Evolutionary conservation across 2,888 invertebrate species (phyloP).

Genomic region (Drosophila fulvimacula): DNA sequence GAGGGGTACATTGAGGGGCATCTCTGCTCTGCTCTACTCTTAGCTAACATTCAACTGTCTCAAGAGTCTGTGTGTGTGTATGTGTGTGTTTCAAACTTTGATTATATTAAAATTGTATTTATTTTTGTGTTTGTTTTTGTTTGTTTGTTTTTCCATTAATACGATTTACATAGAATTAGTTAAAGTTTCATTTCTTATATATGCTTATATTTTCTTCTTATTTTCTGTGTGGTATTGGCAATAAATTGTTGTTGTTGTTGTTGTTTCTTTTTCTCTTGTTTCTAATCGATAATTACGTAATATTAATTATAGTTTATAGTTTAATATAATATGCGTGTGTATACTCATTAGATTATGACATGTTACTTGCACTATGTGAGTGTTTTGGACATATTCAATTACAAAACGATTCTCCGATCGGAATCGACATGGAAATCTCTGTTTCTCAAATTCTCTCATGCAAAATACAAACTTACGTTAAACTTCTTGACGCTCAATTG

Average conservation of each 20-base stretch:
- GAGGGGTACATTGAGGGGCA: slow-evolving; percentile 3
- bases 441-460: slow-evolving; percentile 11
- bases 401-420: background rate
- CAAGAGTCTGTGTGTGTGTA: slow-evolving; percentile 5
- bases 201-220: slow-evolving; percentile 1
- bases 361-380: slow-evolving; percentile 55
- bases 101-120: slow-evolving; percentile 65
- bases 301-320: slow-evolving; percentile 43
- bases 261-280: slow-evolving; percentile 35
- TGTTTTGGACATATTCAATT: slow-evolving; percentile 23
- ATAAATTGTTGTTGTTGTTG: slow-evolving; percentile 58
- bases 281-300: slow-evolving; percentile 48
- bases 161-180: slow-evolving; percentile 54
- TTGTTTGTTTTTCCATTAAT: slow-evolving; percentile 43
- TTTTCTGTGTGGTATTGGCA: slow-evolving; percentile 66
- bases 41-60: slow-evolving; percentile 38
- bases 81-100: slow-evolving; percentile 42
- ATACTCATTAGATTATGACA: slow-evolving; percentile 69
- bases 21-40: slow-evolving; percentile 31
- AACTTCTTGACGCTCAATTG: slow-evolving; percentile 20
- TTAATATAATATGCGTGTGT: slow-evolving; percentile 35
- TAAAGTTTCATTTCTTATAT: slow-evolving; percentile 43
- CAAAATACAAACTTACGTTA: slow-evolving; percentile 43
- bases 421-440: background rate
- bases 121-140: slow-evolving; percentile 17